These are phyloP conservation scores for Hybos culiciformis DNA, from an alignment of 2,888 invertebrate species.

Conservation along the genomic window DNA sequence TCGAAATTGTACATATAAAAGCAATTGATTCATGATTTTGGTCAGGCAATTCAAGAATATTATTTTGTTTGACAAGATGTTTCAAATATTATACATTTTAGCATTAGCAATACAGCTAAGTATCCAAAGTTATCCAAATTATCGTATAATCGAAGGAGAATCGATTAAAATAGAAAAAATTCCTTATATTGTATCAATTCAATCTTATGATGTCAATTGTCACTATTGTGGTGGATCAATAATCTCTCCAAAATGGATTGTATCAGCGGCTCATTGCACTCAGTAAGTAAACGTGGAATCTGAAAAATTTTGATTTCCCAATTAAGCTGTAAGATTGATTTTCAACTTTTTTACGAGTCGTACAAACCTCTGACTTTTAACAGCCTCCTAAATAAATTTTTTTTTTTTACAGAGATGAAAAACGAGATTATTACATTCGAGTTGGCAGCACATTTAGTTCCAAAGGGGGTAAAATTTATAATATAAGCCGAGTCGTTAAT, in stretches of 20 bases:
- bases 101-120: too few species aligned
- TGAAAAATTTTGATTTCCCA: too few species aligned
- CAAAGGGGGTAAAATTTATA: not conserved
- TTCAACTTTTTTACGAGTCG: not conserved
- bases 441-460: not conserved
- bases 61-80: too few species aligned
- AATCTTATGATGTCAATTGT: not conserved
- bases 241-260: conserved; percentile 6
- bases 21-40: too few species aligned
- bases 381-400: not conserved
- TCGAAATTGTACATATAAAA: too few species aligned
- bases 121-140: too few species aligned
- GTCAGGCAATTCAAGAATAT: too few species aligned
- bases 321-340: too few species aligned
- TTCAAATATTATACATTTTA: too few species aligned
- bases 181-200: not conserved
- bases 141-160: not conserved
- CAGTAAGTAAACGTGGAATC: too few species aligned
- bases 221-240: conserved; percentile 8
- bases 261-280: conserved; percentile 9
- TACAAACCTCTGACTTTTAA: too few species aligned
- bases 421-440: not conserved
- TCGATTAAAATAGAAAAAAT: not conserved
- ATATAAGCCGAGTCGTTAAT: not conserved
- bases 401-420: not conserved